phyloP scores from a whole-genome alignment of 2,113 vertebrate species.

The Talpa occidentalis region DNA sequence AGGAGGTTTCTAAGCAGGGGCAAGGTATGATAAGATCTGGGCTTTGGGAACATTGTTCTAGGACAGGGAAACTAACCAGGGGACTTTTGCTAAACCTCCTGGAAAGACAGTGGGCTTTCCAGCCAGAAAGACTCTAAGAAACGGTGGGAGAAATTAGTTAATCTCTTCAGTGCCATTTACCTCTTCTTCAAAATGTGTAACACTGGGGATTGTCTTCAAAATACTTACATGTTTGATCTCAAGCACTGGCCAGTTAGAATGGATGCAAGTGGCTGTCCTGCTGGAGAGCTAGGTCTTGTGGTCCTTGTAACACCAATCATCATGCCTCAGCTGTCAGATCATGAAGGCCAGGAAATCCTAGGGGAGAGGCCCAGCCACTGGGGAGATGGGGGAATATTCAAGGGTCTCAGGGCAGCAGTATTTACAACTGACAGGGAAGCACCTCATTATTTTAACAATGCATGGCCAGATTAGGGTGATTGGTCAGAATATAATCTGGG shows the following conservation, averaged over 20 bases:
- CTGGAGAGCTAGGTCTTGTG: background rate
- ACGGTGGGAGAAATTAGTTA: background rate
- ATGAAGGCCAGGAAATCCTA: background rate
- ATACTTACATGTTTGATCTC: background rate
- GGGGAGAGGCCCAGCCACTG: background rate
- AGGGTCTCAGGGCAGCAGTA: background rate
- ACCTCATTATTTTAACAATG: background rate
- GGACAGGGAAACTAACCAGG: background rate
- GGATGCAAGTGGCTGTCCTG: background rate
- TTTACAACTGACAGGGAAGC: background rate
- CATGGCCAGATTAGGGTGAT: background rate
- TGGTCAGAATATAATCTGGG: background rate
- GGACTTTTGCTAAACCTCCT: background rate
- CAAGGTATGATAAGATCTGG: background rate
- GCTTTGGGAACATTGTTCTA: background rate
- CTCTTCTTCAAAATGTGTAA: background rate
- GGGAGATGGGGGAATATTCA: background rate
- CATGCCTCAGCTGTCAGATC: background rate
- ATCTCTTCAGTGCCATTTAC: background rate
- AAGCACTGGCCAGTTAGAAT: background rate
- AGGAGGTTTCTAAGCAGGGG: background rate
- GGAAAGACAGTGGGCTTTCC: background rate
- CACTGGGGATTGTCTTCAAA: constrained; percentile 8
- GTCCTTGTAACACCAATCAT: background rate
- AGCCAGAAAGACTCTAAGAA: background rate